Percentiles rank a stretch among this genome's conserved stretches.
Conservation (phyloP, 2,797 vertebrate genomes). For the Enteromius radiatus region DNA sequence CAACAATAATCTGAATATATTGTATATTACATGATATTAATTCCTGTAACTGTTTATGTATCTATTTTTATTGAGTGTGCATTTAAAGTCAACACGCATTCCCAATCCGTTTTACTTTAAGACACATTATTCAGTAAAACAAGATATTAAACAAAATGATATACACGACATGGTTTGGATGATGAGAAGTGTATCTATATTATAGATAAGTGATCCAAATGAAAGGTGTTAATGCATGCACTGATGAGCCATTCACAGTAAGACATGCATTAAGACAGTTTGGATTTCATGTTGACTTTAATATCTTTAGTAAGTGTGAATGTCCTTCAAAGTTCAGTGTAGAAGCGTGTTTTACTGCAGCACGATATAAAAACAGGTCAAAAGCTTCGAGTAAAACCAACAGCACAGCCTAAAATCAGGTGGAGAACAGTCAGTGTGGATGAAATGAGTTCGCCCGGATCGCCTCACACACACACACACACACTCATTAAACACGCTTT, state of each 20-base stretch:
- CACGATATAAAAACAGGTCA: slow-evolving; percentile 16
- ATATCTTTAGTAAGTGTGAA: not conserved
- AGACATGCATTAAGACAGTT: not conserved
- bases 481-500: not conserved
- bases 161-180: not conserved
- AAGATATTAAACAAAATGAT: not conserved
- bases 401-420: not conserved
- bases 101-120: not conserved
- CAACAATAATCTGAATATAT: not conserved
- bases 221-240: not conserved
- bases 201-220: not conserved
- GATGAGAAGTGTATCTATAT: not conserved
- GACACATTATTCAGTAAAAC: not conserved
- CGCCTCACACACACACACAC: not conserved
- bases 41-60: not conserved
- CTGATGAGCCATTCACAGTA: not conserved
- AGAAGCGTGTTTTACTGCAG: not conserved
- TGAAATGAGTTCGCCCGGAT: slow-evolving; percentile 14
- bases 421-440: slow-evolving; percentile 4
- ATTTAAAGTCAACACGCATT: slow-evolving; percentile 23
- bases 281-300: slow-evolving; percentile 6
- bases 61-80: not conserved
- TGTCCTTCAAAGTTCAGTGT: not conserved
- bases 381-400: not conserved
- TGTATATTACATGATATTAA: not conserved